Percentiles rank a stretch among this genome's conserved stretches.
Conservation (phyloP, 2,797 vertebrate species). For the Lates japonicus region DNA sequence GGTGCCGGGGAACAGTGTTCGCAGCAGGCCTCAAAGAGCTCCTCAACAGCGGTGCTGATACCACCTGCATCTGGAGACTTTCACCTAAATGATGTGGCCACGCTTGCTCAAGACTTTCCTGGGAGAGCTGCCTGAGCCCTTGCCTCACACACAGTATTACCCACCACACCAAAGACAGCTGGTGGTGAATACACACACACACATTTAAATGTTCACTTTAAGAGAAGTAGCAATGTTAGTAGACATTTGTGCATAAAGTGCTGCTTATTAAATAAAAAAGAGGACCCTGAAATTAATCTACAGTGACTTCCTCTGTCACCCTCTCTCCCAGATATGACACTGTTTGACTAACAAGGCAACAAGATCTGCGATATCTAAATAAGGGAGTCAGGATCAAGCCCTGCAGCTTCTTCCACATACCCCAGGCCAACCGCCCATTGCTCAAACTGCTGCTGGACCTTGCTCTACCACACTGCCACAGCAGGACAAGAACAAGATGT, state of each 20-base stretch:
- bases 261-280: no score
- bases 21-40: conserved; percentile 94
- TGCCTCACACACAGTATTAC: conserved; percentile 95
- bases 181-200: conserved; percentile 78
- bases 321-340: conserved; percentile 87
- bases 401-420: conserved; percentile 96
- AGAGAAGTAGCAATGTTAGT: no score
- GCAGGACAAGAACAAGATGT: conserved; percentile 99
- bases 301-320: not conserved
- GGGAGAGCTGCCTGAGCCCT: conserved; percentile 95
- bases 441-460: conserved; percentile 95
- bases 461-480: conserved; percentile 97
- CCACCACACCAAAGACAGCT: conserved; percentile 94
- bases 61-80: conserved; percentile 94
- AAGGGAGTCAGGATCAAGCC: conserved; percentile 94
- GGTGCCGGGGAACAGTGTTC: conserved; percentile 94
- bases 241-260: no score
- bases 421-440: conserved; percentile 92
- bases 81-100: conserved; percentile 96
- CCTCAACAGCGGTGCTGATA: conserved; percentile 91
- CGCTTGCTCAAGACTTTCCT: conserved; percentile 95
- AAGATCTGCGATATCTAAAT: conserved; percentile 90
- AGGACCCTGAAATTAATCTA: not conserved
- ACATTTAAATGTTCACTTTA: no score
- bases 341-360: conserved; percentile 94